Conservation (phyloP, 2,113 vertebrate species). For the Sciurus niger region DNA sequence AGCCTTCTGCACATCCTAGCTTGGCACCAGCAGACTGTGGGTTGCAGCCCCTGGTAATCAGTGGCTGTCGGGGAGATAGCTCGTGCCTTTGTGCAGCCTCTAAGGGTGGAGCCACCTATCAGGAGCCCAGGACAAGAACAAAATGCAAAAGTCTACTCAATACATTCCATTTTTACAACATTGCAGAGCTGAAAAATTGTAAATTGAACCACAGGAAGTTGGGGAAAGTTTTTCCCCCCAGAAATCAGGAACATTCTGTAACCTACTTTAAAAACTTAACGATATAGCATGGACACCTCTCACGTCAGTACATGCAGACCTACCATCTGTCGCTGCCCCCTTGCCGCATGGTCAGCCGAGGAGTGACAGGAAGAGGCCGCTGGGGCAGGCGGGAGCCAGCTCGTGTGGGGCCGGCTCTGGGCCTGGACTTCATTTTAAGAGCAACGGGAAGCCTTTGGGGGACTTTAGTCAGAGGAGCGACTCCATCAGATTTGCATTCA, state of each 20-base stretch:
- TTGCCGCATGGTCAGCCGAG: background rate
- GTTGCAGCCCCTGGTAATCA: too few relatives aligned
- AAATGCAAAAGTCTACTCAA: background rate
- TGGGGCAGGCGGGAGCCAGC: background rate
- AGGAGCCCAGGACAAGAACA: background rate
- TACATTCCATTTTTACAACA: background rate
- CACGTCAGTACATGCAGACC: background rate
- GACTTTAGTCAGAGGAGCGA: background rate
- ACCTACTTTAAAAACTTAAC: constrained; percentile 11
- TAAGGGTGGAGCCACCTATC: background rate
- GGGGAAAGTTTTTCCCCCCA: background rate
- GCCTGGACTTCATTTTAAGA: background rate
- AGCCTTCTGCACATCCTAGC: background rate
- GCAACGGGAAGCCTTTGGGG: background rate
- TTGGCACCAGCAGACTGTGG: background rate
- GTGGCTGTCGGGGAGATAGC: background rate
- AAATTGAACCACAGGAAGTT: background rate
- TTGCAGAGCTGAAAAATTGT: background rate
- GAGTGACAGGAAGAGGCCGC: background rate
- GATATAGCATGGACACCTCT: background rate
- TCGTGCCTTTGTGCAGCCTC: background rate
- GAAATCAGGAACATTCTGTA: background rate
- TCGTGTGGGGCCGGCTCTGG: background rate
- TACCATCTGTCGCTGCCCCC: background rate
- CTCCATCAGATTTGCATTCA: background rate